Base-by-base conservation (phyloP, 2,113 vertebrate genomes). In the Apteryx mantelli region DNA sequence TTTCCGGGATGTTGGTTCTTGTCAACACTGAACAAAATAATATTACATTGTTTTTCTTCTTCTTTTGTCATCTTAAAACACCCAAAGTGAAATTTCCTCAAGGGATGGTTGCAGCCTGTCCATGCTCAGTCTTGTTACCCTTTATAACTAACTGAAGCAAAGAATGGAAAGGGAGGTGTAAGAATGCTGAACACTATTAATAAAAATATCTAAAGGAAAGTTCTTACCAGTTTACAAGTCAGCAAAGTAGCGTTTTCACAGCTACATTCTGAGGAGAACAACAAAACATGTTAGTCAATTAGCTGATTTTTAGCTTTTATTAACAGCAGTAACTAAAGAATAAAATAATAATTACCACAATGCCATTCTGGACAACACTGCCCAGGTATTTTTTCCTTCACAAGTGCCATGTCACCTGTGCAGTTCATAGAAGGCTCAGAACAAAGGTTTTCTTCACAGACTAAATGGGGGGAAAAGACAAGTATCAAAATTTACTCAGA, bases 371-470 rank as follows among this genome's bases (percentile, higher is more conserved):
- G 99, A 94, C 99, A 99, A 96, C 99, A 99, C 40, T 98, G 98
- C 19, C 98, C 99, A 17, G 98, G 97, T 50, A 98, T 28, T 78
- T 97, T 96, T 92, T 98, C 98, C 96, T 98, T 99, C 85, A 99
- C 97, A 96, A 99, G 96, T 53, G 96, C 97, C 94, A 98, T 99
- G 80, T 99, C 99, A 94, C 97, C 95, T 89, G 98, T 98, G 97
- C 99, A 99, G 65, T 93, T 98, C 85, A 98, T 77, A 63, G 98
- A 75, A 92, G 99, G 97, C 66, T 96, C 89, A 75, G 98, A 97
- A 91, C 99, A 99, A 93, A 99, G 98, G 95, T 98, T 99, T 91
- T 98, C 98, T 81, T 99, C 99, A 68, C 99, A 99, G 76, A 99
- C 99, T 99, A 97, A 69, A 97, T 50, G 46, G 52, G 24, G 24